These are phyloP conservation scores for Hermaeophaga mercurialis DNA, from an alignment of 2,888 invertebrate genomes.

Conservation along the genomic window DNA sequence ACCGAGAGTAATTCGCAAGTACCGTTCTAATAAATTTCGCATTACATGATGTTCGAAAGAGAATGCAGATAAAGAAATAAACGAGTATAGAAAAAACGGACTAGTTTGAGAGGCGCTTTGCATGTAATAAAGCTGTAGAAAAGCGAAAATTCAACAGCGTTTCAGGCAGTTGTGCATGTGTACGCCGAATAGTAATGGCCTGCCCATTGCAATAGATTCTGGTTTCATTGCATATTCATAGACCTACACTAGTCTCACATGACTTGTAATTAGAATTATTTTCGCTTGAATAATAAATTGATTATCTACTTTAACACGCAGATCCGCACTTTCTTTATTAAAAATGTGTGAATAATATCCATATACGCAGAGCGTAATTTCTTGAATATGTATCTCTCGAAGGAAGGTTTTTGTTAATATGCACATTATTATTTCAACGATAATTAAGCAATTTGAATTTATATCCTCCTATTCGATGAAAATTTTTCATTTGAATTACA, in stretches of 20 bases:
- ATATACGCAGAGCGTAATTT: background rate
- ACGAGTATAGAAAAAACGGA: slow-evolving; percentile 16
- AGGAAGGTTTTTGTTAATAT: no score
- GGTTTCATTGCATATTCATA: slow-evolving; percentile 56
- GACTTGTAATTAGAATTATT: slow-evolving; percentile 55
- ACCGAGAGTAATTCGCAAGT: slow-evolving; percentile 3
- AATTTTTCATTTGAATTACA: no score
- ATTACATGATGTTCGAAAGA: slow-evolving; percentile 1
- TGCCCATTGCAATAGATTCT: slow-evolving; percentile 54
- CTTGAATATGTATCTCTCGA: no score
- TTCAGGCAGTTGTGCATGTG: slow-evolving; percentile 32
- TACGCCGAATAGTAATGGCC: slow-evolving; percentile 52
- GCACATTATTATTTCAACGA: no score
- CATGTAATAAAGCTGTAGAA: slow-evolving; percentile 23
- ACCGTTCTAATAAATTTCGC: slow-evolving; percentile 16
- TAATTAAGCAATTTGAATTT: no score
- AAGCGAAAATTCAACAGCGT: slow-evolving; percentile 31
- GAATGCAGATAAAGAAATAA: slow-evolving; percentile 19
- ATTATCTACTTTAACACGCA: slow-evolving; percentile 50
- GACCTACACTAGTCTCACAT: slow-evolving; percentile 53
- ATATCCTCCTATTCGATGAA: no score
- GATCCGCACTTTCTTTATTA: slow-evolving; percentile 24
- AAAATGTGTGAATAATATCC: slow-evolving; percentile 4
- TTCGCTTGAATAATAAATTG: slow-evolving; percentile 53
- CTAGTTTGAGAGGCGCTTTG: slow-evolving; percentile 9